Evolutionary conservation across 2,113 vertebrate species (phyloP).

Genomic region (Odocoileus virginianus): DNA sequence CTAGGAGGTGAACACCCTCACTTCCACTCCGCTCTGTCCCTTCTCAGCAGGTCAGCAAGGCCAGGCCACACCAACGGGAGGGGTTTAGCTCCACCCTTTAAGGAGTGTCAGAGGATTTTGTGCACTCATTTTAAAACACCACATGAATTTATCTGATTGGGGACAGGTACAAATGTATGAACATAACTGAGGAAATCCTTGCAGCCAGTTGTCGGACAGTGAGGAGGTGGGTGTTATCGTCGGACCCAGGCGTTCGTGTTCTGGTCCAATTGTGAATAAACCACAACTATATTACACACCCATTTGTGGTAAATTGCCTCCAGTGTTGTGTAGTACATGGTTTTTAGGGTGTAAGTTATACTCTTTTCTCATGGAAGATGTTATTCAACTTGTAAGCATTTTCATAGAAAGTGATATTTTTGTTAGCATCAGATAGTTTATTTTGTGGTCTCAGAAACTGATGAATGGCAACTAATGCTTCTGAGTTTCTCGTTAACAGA

Average conservation of each 20-base stretch:
- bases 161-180: neutral
- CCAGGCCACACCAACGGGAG: neutral
- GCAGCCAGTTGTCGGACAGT: neutral
- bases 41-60: neutral
- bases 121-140: neutral
- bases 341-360: neutral
- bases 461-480: neutral
- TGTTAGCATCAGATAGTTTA: neutral
- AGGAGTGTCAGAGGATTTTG: neutral
- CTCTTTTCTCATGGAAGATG: neutral
- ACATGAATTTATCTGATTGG: neutral
- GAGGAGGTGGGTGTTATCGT: neutral
- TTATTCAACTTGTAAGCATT: neutral
- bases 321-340: neutral
- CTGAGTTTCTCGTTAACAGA: neutral
- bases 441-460: neutral
- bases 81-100: neutral
- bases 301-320: neutral
- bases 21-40: neutral
- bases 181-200: neutral
- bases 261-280: neutral
- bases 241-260: neutral
- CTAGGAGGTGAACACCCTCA: neutral
- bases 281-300: neutral
- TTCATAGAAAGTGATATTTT: neutral